Evolutionary conservation across 2,888 invertebrate genomes (phyloP).

Genomic region (Coenonympha glycerion): DNA sequence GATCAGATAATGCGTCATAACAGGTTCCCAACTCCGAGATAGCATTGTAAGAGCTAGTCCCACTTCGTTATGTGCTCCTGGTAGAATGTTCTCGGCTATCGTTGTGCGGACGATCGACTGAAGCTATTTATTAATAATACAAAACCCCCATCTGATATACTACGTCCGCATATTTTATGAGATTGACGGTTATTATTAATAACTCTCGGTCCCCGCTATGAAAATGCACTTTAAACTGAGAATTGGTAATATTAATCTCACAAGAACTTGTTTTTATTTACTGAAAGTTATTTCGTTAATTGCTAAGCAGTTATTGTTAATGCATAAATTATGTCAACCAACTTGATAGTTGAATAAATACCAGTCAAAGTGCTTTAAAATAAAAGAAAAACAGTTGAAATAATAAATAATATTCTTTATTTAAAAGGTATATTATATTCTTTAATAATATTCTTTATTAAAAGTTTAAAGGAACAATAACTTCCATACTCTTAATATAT

Average conservation of each 20-base stretch:
- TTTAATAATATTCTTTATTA: no score
- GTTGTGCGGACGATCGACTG: conserved; percentile 58
- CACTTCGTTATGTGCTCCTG: conserved; percentile 68
- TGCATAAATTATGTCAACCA: no score
- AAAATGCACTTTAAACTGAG: not conserved
- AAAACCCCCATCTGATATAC: conserved; percentile 55
- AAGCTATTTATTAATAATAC: conserved; percentile 71
- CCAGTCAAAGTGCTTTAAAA: no score
- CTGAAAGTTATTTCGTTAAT: no score
- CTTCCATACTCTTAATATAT: conserved; percentile 11
- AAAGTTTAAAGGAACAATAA: not conserved
- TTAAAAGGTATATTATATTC: no score
- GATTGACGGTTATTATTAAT: conserved; percentile 5
- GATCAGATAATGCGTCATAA: conserved; percentile 73
- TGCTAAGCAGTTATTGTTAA: no score
- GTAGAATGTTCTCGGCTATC: conserved; percentile 56
- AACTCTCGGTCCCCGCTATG: not conserved
- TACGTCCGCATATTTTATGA: conserved; percentile 25
- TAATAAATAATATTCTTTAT: no score
- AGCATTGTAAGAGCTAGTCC: conserved; percentile 71
- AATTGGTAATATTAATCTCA: not conserved
- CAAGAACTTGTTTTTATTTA: no score
- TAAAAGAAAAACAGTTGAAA: not conserved
- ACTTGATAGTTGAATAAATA: no score
- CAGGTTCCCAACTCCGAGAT: conserved; percentile 68